Evolutionary conservation across 2,888 invertebrate genomes (phyloP), one percentile per base, ranked within the genome.

Genomic region (Spilarctia lutea): DNA sequence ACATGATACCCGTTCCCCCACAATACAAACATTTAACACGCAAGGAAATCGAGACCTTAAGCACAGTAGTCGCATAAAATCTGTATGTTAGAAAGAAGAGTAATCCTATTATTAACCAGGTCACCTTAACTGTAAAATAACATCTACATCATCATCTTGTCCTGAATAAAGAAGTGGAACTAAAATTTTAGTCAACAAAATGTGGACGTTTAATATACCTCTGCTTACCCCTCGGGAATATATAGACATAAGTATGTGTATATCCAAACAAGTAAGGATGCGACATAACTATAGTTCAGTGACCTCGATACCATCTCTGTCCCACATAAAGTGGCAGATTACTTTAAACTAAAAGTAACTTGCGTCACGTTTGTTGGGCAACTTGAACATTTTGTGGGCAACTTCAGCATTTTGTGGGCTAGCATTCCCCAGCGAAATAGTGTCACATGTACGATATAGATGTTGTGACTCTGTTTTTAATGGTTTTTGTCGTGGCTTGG

Each of bases 281-380:
- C 16, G 30, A 18, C 30, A 63, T 63, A 63, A 63, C 30, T 45
- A 30, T 16, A 30, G 63, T 63, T 30, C 63, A 63, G 7, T 63
- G 63, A 63, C 63, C 27, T 63, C 30, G 30, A 30, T 30, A 63
- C 63, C 60, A 30, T 63, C 60, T 63, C 30, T 4, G 63, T 18
- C 39, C 66, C 13, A n/a, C 39, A 67, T 42, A n/a, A 67, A 67
- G 66, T 67, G 42, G n/a, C n/a, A 67, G 42, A 67, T 67, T 67
- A 67, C 66, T 67, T 67, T 42, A 67, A 67, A 67, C 39, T 67
- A 67, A 67, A 67, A 27, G 42, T n/a, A 42, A 42, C 66, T 39
- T 67, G 66, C 27, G 16, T 39, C 66, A 39, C 39, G 35, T 66
- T 66, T 66, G 42, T 39, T 13, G 66, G n/a, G 66, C 24, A 67